A percentile compares a stretch with the other conserved stretches of the same genome.
Conservation (phyloP, 2,888 invertebrate genomes). For the Prosopocoilus inquinatus region DNA sequence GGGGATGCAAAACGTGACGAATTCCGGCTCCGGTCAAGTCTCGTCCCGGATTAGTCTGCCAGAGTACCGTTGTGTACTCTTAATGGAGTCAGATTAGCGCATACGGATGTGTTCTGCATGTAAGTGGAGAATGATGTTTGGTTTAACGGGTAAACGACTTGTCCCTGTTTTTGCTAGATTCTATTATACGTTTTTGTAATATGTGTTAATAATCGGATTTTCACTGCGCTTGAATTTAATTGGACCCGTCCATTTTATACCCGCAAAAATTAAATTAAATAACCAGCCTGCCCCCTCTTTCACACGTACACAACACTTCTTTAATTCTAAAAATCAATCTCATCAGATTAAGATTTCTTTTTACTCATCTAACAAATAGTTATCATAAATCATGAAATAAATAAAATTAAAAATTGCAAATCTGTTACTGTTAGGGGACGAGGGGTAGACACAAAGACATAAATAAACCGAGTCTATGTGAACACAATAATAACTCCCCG, state of each 20-base stretch:
- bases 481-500: too few species aligned
- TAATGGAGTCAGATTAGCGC: constrained; percentile 52
- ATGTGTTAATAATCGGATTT: constrained; percentile 20
- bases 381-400: too few species aligned
- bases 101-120: constrained; percentile 50
- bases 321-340: too few species aligned
- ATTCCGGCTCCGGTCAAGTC: constrained; percentile 23
- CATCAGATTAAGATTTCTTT: too few species aligned
- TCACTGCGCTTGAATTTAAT: neutral
- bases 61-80: constrained; percentile 42
- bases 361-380: too few species aligned
- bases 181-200: constrained; percentile 29
- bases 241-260: neutral
- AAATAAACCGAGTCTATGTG: too few species aligned
- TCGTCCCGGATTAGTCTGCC: constrained; percentile 32
- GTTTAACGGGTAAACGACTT: constrained; percentile 50
- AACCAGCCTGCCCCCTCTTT: too few species aligned
- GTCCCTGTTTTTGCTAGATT: constrained; percentile 40
- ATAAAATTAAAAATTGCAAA: too few species aligned
- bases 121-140: constrained; percentile 54
- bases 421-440: too few species aligned
- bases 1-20: constrained; percentile 15
- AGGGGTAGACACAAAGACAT: too few species aligned
- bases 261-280: too few species aligned
- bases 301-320: too few species aligned